Conservation (phyloP, 2,797 vertebrate genomes). For the Sibirionetta formosa region DNA sequence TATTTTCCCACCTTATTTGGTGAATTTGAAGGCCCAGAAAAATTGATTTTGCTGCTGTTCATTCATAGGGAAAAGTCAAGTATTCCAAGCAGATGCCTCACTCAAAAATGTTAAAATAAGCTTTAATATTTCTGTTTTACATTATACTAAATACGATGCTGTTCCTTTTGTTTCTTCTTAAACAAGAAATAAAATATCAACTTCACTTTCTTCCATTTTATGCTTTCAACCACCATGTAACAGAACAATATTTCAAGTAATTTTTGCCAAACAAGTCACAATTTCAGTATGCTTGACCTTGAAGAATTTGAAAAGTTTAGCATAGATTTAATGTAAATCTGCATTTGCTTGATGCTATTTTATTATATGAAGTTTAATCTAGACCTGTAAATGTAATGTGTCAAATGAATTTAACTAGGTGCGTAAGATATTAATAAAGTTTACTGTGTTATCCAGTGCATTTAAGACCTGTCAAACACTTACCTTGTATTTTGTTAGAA, state of each 20-base stretch:
- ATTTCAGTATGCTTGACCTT: not conserved
- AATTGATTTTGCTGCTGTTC: not conserved
- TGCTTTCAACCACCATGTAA: not conserved
- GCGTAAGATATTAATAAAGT: not conserved
- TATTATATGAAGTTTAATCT: not conserved
- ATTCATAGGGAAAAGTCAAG: not conserved
- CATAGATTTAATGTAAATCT: not conserved
- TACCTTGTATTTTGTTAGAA: not conserved
- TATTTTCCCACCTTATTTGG: not conserved
- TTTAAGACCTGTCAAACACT: not conserved
- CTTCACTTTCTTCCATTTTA: not conserved
- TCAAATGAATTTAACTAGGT: not conserved
- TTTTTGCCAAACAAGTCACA: not conserved
- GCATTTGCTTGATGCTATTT: not conserved
- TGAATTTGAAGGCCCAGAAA: not conserved
- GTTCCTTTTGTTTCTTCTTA: not conserved
- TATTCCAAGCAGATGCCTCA: not conserved
- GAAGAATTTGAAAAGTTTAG: not conserved
- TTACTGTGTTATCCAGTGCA: not conserved
- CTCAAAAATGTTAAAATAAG: not conserved
- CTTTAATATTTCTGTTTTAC: not conserved
- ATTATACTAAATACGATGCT: not conserved
- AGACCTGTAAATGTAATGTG: not conserved
- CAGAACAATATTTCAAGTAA: not conserved
- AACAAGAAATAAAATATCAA: not conserved